These are phyloP conservation scores for Sparidentex hasta DNA, from an alignment of 2,797 vertebrate species.

Conservation along the genomic window DNA sequence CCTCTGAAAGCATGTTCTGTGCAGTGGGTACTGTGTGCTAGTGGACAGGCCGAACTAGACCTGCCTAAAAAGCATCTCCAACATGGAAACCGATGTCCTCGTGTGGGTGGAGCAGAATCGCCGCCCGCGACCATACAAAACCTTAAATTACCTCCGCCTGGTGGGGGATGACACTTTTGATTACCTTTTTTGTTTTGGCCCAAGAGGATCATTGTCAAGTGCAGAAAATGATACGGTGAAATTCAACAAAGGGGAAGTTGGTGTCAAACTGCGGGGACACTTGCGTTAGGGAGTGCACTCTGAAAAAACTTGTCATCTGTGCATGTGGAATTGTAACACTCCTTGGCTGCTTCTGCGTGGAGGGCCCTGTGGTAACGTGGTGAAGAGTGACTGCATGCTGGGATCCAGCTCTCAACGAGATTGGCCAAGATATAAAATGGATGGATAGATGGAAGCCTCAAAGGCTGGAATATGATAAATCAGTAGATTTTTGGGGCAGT, in stretches of 20 bases:
- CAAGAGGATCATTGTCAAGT: conserved; percentile 24
- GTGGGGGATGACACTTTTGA: conserved; percentile 41
- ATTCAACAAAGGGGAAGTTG: background rate
- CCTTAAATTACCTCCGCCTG: conserved; percentile 28
- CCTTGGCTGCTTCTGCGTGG: background rate
- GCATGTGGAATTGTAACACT: background rate
- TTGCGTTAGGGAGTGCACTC: background rate
- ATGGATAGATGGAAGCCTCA: conserved; percentile 1
- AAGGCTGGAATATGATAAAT: conserved; percentile 10
- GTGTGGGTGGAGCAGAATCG: conserved; percentile 26
- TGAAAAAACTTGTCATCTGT: background rate
- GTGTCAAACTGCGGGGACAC: background rate
- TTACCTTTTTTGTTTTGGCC: conserved; percentile 45
- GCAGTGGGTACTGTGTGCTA: background rate
- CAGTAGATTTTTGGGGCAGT: background rate
- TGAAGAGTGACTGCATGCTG: background rate
- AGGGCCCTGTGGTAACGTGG: background rate
- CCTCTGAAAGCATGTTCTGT: background rate
- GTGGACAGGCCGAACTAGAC: background rate
- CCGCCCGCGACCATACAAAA: conserved; percentile 18
- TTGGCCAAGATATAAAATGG: background rate
- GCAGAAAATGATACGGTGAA: conserved; percentile 10
- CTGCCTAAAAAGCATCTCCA: conserved; percentile 11
- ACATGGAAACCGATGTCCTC: conserved; percentile 13
- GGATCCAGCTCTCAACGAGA: background rate